Evolutionary conservation across 2,888 invertebrate species (phyloP).

Genomic region (Melanophora roralis): DNA sequence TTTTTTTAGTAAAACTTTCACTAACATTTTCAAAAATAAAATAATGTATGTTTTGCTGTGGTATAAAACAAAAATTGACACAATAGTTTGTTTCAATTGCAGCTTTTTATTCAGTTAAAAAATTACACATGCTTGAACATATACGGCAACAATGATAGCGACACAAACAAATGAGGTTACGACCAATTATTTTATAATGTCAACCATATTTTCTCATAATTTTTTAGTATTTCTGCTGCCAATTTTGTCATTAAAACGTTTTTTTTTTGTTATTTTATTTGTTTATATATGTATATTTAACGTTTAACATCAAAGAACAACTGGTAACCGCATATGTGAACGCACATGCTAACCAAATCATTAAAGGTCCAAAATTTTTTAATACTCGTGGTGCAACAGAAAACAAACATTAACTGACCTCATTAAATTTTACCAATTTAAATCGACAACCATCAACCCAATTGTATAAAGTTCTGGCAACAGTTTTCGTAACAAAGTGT

Average conservation of each 20-base stretch:
- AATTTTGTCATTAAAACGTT: not conserved
- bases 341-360: constrained; percentile 3
- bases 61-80: constrained; percentile 31
- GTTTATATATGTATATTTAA: not conserved
- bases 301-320: constrained; percentile 20
- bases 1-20: not conserved
- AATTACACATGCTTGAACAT: constrained; percentile 7
- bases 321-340: constrained; percentile 20
- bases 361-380: constrained; percentile 7
- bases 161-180: constrained; percentile 23
- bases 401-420: constrained; percentile 26
- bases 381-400: constrained; percentile 12
- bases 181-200: constrained; percentile 19
- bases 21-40: not conserved
- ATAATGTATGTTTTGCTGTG: not conserved
- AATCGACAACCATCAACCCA: not conserved
- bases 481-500: not conserved
- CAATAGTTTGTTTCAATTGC: constrained; percentile 9
- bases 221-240: not conserved
- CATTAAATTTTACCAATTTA: constrained; percentile 34
- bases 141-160: not conserved
- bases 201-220: not conserved
- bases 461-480: constrained; percentile 9
- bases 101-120: not conserved
- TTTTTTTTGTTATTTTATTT: not conserved